These are phyloP conservation scores for Lophotriccus pileatus DNA, from an alignment of 2,797 vertebrate genomes.

Conservation along the genomic window DNA sequence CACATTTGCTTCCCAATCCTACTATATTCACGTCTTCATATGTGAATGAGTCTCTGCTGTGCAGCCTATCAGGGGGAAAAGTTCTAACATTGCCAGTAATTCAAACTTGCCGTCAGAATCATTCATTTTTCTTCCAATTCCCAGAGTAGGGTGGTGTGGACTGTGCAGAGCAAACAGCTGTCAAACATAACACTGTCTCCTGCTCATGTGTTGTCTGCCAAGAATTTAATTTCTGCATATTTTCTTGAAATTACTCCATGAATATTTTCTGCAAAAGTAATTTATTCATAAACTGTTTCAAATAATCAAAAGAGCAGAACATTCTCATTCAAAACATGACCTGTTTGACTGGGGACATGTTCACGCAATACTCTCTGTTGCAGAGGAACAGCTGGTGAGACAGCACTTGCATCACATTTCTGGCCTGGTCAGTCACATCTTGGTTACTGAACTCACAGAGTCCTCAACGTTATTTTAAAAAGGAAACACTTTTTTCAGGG, in stretches of 20 bases:
- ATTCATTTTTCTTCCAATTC: background rate
- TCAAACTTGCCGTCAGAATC: background rate
- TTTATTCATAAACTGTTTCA: background rate
- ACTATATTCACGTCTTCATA: background rate
- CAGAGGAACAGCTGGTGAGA: background rate
- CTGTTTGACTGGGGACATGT: background rate
- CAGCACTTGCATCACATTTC: background rate
- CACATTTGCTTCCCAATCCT: background rate
- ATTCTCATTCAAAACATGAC: background rate
- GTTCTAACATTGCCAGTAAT: background rate
- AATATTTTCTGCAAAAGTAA: background rate
- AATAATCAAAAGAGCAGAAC: background rate
- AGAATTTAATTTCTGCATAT: background rate
- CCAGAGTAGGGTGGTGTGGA: background rate
- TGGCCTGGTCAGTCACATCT: background rate
- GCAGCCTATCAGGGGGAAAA: background rate
- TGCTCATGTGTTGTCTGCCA: background rate
- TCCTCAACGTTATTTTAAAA: background rate
- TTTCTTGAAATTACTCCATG: background rate
- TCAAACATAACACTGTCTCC: background rate
- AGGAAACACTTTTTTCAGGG: background rate
- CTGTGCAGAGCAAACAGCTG: background rate
- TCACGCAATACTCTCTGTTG: background rate
- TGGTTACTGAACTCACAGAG: background rate
- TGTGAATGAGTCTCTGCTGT: background rate